Evolutionary conservation across 1,140 invertebrate genomes (phyloP).

Genomic region (Leptestheria dahalacensis): DNA sequence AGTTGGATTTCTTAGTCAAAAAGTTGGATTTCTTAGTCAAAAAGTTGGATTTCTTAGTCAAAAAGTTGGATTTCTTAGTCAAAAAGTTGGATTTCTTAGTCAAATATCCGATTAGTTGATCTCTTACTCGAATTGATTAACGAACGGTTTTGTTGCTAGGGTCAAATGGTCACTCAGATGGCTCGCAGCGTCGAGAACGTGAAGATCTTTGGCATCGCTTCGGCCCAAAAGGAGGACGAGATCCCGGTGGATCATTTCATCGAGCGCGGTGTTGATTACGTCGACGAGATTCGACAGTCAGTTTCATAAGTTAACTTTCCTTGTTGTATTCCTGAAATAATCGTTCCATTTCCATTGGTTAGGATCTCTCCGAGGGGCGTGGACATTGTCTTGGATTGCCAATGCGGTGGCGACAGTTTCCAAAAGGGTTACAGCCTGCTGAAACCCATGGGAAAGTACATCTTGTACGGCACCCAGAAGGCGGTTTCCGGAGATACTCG

Average conservation of each 20-base stretch:
- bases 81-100: no score
- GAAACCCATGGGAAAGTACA: slow-evolving; percentile 77
- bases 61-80: no score
- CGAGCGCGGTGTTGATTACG: slow-evolving; percentile 61
- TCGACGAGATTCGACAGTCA: slow-evolving; percentile 70
- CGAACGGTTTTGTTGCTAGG: slow-evolving; percentile 42
- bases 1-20: no score
- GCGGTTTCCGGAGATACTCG: slow-evolving; percentile 74
- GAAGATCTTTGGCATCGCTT: slow-evolving; percentile 68
- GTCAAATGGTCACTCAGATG: slow-evolving; percentile 66
- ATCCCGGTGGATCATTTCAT: slow-evolving; percentile 54
- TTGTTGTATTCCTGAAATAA: not conserved
- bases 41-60: no score
- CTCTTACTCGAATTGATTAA: no score
- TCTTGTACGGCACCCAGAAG: slow-evolving; percentile 71
- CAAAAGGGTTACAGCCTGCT: slow-evolving; percentile 65
- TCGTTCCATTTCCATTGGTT: slow-evolving; percentile 21
- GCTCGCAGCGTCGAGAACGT: slow-evolving; percentile 62
- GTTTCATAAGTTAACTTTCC: slow-evolving; percentile 24
- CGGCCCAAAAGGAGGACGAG: slow-evolving; percentile 44
- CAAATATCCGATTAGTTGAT: no score
- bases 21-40: no score
- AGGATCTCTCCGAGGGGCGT: slow-evolving; percentile 62
- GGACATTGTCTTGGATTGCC: slow-evolving; percentile 71
- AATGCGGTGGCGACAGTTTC: slow-evolving; percentile 77